These are phyloP conservation scores for Pangasianodon hypophthalmus DNA, from an alignment of 2,113 vertebrate species.

Conservation along the genomic window DNA sequence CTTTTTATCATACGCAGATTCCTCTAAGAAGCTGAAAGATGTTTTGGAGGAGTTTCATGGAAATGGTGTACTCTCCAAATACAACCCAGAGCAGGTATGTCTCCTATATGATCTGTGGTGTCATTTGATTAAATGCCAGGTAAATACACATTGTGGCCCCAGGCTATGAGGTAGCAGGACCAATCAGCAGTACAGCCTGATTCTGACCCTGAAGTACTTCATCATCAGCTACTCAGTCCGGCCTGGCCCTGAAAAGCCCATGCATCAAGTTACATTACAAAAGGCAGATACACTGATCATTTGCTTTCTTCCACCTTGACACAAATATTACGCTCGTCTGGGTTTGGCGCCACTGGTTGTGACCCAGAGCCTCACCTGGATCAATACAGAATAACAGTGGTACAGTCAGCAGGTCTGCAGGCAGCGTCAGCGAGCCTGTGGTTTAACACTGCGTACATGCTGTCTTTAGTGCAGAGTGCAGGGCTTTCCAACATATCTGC, in stretches of 20 bases:
- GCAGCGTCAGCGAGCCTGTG: conserved; percentile 10
- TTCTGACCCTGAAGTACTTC: conserved; percentile 52
- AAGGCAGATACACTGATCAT: conserved; percentile 46
- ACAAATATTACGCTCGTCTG: conserved; percentile 54
- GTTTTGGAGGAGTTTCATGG: conserved; percentile 89
- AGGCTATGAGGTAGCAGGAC: conserved; percentile 29
- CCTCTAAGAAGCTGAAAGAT: conserved; percentile 92
- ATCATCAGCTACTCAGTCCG: conserved; percentile 43
- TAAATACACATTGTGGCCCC: conserved; percentile 22
- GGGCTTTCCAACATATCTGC: conserved; percentile 16
- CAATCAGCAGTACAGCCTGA: conserved; percentile 36
- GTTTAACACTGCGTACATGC: conserved; percentile 21
- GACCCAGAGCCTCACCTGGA: conserved; percentile 34
- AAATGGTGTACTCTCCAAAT: conserved; percentile 83
- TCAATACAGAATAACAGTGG: conserved; percentile 43
- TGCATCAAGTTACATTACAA: conserved; percentile 40
- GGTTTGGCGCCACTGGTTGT: conserved; percentile 55
- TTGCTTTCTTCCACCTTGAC: conserved; percentile 50
- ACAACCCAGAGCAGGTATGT: conserved; percentile 87
- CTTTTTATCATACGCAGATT: conserved; percentile 76
- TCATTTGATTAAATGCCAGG: conserved; percentile 38
- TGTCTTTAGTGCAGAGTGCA: conserved; percentile 17
- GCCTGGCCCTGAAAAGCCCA: conserved; percentile 33
- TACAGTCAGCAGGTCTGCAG: conserved; percentile 45
- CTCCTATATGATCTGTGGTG: not conserved